Base-by-base conservation (phyloP, 2,113 vertebrate species). In the Parotia lawesii region DNA sequence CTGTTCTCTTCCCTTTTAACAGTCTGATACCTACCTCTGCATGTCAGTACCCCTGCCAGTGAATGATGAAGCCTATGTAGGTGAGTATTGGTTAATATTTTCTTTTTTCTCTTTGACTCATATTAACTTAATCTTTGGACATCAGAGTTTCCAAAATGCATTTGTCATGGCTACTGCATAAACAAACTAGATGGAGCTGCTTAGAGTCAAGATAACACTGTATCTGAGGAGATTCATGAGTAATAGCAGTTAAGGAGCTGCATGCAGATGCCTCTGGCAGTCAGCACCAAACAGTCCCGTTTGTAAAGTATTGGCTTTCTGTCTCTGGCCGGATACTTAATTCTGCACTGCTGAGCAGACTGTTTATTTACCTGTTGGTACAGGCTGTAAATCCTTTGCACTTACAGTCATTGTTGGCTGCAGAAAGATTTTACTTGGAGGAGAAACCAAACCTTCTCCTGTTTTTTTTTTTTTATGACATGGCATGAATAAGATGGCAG, bases 11-110 rank as follows among this genome's bases (percentile, higher is more conserved):
- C 48, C 87, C 95, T 87, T 95, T 73, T 97, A 96, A 96, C 96
- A 99, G 99, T 99, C 99, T 5, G 99, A 99, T 96, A 98, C 98
- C 17, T 99, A 99, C 97, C 97, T 99, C 93, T 99, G 99, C 97
- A 98, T 98, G 98, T 97, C 98, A 19, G 94, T 98, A 96, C 97
- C 97, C 62, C 97, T 99, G 87, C 99, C 99, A 3, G 96, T 98
- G 42, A 97, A 94, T 84, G 97, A 95, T 91, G 98, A 99, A 94
- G 95, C 98, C 42, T 99, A 98, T 60, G 98, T 99, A 93, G 99
- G 99, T 99, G 94, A 98, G 99, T 98, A 93, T 24, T 66, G 56
- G 12, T 76, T 87, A 42, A 48, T 38, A 15, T 31, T 96, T 84
- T 81, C 37, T 84, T 76, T 72, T 40, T n/a, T 95, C 47, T 47